Evolutionary conservation across 2,888 invertebrate species (phyloP), one percentile per base, ranked within the genome.

Genomic region (Drosophila eohydei): DNA sequence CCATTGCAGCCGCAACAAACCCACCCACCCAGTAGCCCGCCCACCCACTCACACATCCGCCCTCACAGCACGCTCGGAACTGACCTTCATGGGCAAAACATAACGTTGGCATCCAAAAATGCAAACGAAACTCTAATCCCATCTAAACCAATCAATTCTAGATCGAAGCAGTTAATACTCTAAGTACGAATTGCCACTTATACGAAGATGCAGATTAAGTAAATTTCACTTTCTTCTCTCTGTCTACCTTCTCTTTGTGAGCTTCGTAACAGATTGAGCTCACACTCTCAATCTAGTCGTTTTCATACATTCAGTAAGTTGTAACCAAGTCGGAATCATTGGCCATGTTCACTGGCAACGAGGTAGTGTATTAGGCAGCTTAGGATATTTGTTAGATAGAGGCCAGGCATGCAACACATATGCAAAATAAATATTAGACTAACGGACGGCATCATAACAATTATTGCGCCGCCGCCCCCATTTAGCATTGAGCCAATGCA

Each of bases 361-460:
- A 30, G 51, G 14, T 34, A 79, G 77, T 30, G 76, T 74, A 70
- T 78, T 46, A 36, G 54, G 40, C 30, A 50, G 56, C 56, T 63
- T 48, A 52, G 62, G 41, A 32, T 21, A 46, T 68, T 59, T 66
- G 51, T 28, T 46, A 59, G 46, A 55, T 74, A 14, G 54, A 46
- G 59, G 60, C 48, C 61, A 61, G 63, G 63, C 70, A 70, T 76
- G 74, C 76, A 55, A 68, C 80, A 83, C 72, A 84, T 89, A 85
- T 85, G 84, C 85, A 89, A 85, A 89, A 80, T 85, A 85, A 89
- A 89, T 84, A 84, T 74, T 67, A 84, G 84, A 74, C 88, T 77
- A 82, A 74, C 82, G 88, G 84, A 81, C 71, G 88, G 88, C 88
- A 89, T 81, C 79, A 89, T 89, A 84, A 87, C 84, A 85, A 85